These are phyloP conservation scores for Batillaria attramentaria DNA, from an alignment of 1,140 invertebrate species.

Conservation along the genomic window DNA sequence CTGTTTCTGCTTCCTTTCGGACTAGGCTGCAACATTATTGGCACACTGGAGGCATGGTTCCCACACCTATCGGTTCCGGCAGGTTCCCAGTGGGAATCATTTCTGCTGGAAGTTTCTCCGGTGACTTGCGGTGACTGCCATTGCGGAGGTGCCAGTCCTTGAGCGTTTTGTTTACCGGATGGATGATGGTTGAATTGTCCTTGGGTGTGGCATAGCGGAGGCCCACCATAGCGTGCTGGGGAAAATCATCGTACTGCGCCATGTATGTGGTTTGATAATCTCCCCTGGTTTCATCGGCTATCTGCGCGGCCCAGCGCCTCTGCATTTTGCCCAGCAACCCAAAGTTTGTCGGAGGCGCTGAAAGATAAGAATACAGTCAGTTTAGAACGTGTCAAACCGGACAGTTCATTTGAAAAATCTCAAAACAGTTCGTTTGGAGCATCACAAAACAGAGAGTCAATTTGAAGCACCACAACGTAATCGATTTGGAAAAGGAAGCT, in stretches of 20 bases:
- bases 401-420: too few species aligned
- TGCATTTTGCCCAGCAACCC: conserved; percentile 45
- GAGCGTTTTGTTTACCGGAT: conserved; percentile 47
- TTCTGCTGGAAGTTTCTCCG: conserved; percentile 39
- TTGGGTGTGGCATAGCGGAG: conserved; percentile 45
- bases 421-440: too few species aligned
- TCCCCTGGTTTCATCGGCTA: conserved; percentile 48
- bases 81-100: too few species aligned
- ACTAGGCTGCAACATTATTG: too few species aligned
- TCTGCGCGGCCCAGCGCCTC: conserved; percentile 43
- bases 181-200: conserved; percentile 48
- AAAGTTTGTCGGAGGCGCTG: conserved; percentile 53
- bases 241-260: conserved; percentile 30
- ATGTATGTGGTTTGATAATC: conserved; percentile 51
- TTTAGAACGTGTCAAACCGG: too few species aligned
- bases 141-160: conserved; percentile 51
- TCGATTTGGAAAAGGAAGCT: too few species aligned
- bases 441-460: too few species aligned
- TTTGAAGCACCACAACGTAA: too few species aligned
- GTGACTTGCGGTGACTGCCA: conserved; percentile 36
- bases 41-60: too few species aligned
- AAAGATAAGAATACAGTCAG: conserved; percentile 22
- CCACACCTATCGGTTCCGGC: too few species aligned
- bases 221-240: conserved; percentile 24
- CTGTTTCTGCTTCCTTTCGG: too few species aligned